Evolutionary conservation across 1,140 invertebrate species (phyloP), one percentile per base, ranked within the genome.

Genomic region (Chrysoperla carnea): DNA sequence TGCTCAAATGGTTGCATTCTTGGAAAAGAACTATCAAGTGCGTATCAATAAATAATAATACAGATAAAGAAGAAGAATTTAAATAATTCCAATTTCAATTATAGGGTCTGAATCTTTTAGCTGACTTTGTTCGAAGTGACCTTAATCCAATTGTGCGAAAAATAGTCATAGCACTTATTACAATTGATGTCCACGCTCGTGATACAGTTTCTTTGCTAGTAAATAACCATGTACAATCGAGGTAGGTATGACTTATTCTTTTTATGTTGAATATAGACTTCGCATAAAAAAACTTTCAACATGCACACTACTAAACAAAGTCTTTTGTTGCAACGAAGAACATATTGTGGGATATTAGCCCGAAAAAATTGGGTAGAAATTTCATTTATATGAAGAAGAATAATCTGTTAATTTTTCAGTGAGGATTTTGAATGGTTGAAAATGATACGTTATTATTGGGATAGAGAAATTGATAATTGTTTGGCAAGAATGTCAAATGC

Each of bases 401-500:
- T n/a, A n/a, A n/a, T n/a, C n/a, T n/a, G n/a, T n/a, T n/a, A n/a
- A n/a, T n/a, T 50, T 55, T 50, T n/a, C 44, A 79, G 76, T 33
- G 60, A 51, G 12, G 81, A 83, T 57, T 93, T 93, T 57, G 76
- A 84, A 41, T 94, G 89, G 91, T 64, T 85, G 4, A 89, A 87
- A 63, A 84, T 90, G 63, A 62, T 95, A 36, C 72, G 91, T 0
- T 94, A 93, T 55, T 94, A 93, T 57, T 93, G 88, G 87, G 70
- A 82, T 37, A 69, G 78, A 2, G 72, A 76, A 13, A 68, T 81
- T 0, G 79, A 85, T 59, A 76, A 78, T 56, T 85, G 83, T 46
- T 70, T 86, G 1, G 72, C 74, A 0, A 70, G 77, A 48, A 84
- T 85, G 80, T 80, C 81, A 1, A 81, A 73, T 46, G 73, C 79